A percentile compares a stretch with the other conserved stretches of the same genome.
These are phyloP conservation scores for Semotilus atromaculatus DNA, from an alignment of 2,797 vertebrate genomes.

Conservation along the genomic window DNA sequence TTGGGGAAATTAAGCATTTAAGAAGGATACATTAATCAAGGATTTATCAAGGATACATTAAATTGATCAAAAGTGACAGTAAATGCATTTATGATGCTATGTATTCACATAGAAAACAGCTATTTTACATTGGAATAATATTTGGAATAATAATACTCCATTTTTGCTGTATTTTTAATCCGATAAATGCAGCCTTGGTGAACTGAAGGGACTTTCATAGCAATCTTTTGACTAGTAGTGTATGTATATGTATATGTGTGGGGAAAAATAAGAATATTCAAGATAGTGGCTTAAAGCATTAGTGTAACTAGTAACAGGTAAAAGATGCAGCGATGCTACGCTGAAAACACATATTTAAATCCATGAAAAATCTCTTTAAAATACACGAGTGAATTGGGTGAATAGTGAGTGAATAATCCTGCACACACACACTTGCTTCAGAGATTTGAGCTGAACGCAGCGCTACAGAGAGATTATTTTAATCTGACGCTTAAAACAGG, in stretches of 20 bases:
- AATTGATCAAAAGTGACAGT: not conserved
- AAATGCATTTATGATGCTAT: not conserved
- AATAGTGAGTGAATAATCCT: conserved; percentile 13
- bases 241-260: too few species aligned
- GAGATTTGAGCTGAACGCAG: not conserved
- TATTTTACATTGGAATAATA: not conserved
- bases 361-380: not conserved
- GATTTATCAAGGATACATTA: not conserved
- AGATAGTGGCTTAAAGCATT: not conserved
- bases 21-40: not conserved
- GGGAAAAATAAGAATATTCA: not conserved
- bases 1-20: not conserved
- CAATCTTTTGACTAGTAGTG: too few species aligned
- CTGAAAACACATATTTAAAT: not conserved
- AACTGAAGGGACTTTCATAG: too few species aligned
- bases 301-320: not conserved
- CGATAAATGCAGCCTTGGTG: too few species aligned
- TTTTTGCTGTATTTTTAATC: not conserved
- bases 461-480: conserved; percentile 4
- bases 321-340: not conserved
- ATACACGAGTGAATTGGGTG: not conserved
- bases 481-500: conserved; percentile 22
- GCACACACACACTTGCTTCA: not conserved
- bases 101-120: not conserved
- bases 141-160: too few species aligned